Evolutionary conservation across 2,113 vertebrate species (phyloP).

Genomic region (Ovis aries): ARS-UI_Ramb_v3.0 NC_056072.1:31439501-31440000

Average conservation of each 20-base stretch:
- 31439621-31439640: slow-evolving; percentile 20
- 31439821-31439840: slow-evolving; percentile 21
- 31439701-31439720: background rate
- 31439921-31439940: background rate
- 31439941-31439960: background rate
- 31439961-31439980: background rate
- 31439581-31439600: slow-evolving; percentile 11
- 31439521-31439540: slow-evolving; percentile 19
- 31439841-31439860: background rate
- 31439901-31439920: background rate
- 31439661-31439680: slow-evolving; percentile 3
- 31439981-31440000: background rate
- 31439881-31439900: background rate
- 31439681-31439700: background rate
- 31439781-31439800: slow-evolving; percentile 10
- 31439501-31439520: background rate
- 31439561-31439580: background rate
- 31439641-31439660: background rate
- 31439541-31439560: background rate
- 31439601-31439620: background rate
- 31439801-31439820: background rate
- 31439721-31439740: background rate
- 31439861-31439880: background rate
- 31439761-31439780: slow-evolving; percentile 25
- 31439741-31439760: background rate